These are phyloP conservation scores for Petrolisthes manimaculis DNA, from an alignment of 2,888 invertebrate genomes.

Conservation along the genomic window DNA sequence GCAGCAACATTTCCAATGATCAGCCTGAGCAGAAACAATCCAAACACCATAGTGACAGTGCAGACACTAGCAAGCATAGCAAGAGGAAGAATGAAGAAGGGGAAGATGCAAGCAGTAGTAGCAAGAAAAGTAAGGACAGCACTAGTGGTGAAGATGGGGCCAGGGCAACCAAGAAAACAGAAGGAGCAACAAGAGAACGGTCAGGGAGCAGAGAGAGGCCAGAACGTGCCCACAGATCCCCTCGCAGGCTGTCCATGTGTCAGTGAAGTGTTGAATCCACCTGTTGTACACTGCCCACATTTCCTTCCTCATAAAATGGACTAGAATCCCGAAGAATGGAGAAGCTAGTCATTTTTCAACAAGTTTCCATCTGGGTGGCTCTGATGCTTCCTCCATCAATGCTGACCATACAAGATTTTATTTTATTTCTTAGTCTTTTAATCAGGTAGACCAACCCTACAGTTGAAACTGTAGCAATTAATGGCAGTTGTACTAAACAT, in stretches of 20 bases:
- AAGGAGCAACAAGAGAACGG: conserved; percentile 23
- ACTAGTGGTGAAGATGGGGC: conserved; percentile 6
- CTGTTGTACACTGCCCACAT: too few species aligned
- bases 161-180: conserved; percentile 4
- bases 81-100: conserved; percentile 41
- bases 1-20: not conserved
- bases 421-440: too few species aligned
- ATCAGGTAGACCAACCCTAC: too few species aligned
- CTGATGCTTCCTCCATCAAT: too few species aligned
- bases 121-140: conserved; percentile 29
- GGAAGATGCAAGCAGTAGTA: conserved; percentile 4
- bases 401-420: too few species aligned
- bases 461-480: too few species aligned
- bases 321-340: too few species aligned
- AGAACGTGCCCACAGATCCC: conserved; percentile 57
- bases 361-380: too few species aligned
- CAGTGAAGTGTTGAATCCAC: conserved; percentile 29
- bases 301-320: too few species aligned
- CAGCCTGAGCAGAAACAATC: not conserved
- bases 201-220: conserved; percentile 56
- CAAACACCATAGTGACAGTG: conserved; percentile 8
- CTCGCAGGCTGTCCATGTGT: conserved; percentile 60
- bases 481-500: too few species aligned
- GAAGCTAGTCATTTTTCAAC: too few species aligned
- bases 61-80: conserved; percentile 7